A percentile compares a stretch with the other conserved stretches of the same genome.
These are phyloP conservation scores for Romanogobio albipinnatus DNA, from an alignment of 2,113 vertebrate species.

Conservation along the genomic window DNA sequence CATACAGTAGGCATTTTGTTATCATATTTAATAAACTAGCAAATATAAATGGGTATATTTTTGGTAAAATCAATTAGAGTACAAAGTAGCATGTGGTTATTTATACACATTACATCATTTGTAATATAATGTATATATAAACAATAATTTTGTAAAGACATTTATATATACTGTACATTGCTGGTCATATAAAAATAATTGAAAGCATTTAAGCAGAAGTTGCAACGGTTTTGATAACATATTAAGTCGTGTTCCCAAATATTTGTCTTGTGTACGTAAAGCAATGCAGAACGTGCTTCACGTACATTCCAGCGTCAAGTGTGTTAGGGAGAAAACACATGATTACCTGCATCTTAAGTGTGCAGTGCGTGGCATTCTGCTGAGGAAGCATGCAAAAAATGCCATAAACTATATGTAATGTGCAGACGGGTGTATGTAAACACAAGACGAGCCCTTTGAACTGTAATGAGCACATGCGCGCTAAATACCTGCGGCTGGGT, in stretches of 20 bases:
- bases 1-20: neutral
- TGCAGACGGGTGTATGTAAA: conserved; percentile 15
- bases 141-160: neutral
- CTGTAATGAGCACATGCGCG: conserved; percentile 42
- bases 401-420: conserved; percentile 57
- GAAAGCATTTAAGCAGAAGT: neutral
- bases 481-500: conserved; percentile 11
- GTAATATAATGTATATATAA: neutral
- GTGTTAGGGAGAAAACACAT: conserved; percentile 36
- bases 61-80: neutral
- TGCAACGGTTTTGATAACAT: neutral
- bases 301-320: neutral
- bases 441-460: conserved; percentile 42
- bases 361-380: conserved; percentile 51
- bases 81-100: neutral
- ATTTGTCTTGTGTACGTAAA: neutral
- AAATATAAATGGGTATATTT: neutral
- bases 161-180: neutral
- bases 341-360: conserved; percentile 60
- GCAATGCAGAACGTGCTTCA: neutral
- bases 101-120: neutral
- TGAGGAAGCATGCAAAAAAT: conserved; percentile 64
- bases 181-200: neutral
- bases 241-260: too few species aligned
- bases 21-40: neutral